Evolutionary conservation across 2,113 vertebrate species (phyloP).

Genomic region (Asarcornis scutulata): DNA sequence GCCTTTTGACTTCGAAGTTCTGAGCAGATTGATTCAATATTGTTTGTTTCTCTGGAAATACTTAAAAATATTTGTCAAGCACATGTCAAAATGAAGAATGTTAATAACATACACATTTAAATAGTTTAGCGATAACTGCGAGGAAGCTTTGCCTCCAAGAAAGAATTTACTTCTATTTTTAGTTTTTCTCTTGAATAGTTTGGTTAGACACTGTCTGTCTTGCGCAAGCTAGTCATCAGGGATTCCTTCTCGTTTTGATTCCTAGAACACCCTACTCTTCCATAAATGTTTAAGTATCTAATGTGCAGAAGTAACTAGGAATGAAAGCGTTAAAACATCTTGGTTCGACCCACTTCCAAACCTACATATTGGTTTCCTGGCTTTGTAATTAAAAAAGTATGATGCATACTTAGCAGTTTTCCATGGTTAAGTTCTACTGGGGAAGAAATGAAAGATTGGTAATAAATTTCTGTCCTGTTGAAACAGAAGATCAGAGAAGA

Average conservation of each 20-base stretch:
- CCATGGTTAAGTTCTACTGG: neutral
- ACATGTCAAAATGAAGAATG: neutral
- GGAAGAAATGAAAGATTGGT: neutral
- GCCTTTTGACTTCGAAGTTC: neutral
- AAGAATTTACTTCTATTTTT: neutral
- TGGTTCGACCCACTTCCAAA: neutral
- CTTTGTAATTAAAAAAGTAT: neutral
- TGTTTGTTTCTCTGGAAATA: conserved; percentile 11
- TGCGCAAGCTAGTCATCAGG: neutral
- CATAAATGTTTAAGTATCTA: neutral
- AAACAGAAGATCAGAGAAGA: neutral
- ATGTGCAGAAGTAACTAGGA: neutral
- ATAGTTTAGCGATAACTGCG: neutral
- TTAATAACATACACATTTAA: neutral
- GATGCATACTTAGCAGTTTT: neutral
- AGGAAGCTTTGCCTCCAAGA: neutral
- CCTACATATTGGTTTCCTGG: neutral
- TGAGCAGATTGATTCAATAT: conserved; percentile 15
- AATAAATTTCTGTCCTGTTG: neutral
- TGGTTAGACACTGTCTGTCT: neutral
- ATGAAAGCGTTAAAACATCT: neutral
- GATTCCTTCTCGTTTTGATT: neutral
- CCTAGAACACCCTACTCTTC: neutral
- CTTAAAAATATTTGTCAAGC: neutral
- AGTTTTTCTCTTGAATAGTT: neutral